Percentiles rank a stretch among this genome's conserved stretches.
Evolutionary conservation across 2,113 vertebrate genomes (phyloP).

Genomic region (Ptilorrhoa leucosticta): DNA sequence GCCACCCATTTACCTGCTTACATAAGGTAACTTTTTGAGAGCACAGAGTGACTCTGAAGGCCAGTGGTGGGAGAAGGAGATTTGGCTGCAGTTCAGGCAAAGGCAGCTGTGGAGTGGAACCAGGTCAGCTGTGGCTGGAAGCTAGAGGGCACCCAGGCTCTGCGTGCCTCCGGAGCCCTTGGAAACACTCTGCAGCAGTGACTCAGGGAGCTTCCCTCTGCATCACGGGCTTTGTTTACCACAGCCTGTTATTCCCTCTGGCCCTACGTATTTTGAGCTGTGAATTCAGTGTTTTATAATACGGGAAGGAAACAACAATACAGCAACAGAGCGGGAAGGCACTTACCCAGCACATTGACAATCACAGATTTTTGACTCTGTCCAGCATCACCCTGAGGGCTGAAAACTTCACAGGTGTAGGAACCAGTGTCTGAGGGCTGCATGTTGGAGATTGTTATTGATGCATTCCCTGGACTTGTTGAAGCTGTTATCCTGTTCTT

Average conservation of each 20-base stretch:
- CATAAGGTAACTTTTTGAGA: background rate
- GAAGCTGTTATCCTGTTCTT: conserved; percentile 71
- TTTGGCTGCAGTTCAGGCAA: background rate
- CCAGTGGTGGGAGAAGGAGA: fast-evolving
- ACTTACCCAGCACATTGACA: conserved; percentile 80
- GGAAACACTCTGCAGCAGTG: background rate
- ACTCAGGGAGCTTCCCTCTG: background rate
- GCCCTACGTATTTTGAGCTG: fast-evolving
- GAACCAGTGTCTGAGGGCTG: conserved; percentile 76
- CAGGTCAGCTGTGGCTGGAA: background rate
- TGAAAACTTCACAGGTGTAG: conserved; percentile 83
- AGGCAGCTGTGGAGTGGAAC: background rate
- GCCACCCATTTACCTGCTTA: background rate
- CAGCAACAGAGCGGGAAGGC: background rate
- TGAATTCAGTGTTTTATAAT: background rate
- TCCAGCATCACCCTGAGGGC: conserved; percentile 66
- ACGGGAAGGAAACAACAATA: background rate
- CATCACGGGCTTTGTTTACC: background rate
- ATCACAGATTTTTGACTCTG: conserved; percentile 67
- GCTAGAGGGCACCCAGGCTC: conserved; percentile 19
- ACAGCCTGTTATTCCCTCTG: background rate
- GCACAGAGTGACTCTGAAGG: background rate
- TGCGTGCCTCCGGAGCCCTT: background rate
- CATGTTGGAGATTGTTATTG: conserved; percentile 80
- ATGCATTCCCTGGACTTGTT: conserved; percentile 72